These are phyloP conservation scores for Symphodus melops DNA, from an alignment of 2,113 vertebrate genomes.

Conservation along the genomic window DNA sequence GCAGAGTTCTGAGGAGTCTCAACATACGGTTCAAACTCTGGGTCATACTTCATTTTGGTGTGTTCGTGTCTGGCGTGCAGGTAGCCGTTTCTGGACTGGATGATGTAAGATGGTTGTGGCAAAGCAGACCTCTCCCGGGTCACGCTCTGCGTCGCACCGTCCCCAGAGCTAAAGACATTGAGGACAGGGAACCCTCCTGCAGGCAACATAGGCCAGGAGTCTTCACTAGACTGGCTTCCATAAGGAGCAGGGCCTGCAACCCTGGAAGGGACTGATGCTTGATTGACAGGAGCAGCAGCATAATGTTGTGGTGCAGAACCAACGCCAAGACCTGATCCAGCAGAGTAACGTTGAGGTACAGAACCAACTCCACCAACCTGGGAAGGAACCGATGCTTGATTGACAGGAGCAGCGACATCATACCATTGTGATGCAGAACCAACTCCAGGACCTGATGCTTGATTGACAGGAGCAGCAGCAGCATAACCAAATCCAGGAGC, in stretches of 20 bases:
- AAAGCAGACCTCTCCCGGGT: too few relatives aligned
- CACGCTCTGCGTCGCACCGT: not conserved
- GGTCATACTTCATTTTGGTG: conserved; percentile 1
- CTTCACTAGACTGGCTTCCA: too few relatives aligned
- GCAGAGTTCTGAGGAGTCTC: not conserved
- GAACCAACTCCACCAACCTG: not conserved
- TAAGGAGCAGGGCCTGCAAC: not conserved
- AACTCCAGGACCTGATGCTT: too few relatives aligned
- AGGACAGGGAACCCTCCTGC: not conserved
- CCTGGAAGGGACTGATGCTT: too few relatives aligned
- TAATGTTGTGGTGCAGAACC: too few relatives aligned
- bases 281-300: fast-evolving
- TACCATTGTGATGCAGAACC: too few relatives aligned
- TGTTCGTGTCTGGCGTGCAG: not conserved
- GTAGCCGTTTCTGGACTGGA: conserved; percentile 23
- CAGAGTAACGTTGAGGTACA: not conserved
- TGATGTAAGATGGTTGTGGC: not conserved
- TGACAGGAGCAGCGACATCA: too few relatives aligned
- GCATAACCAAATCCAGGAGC: not conserved
- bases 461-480: too few relatives aligned
- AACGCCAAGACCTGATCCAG: too few relatives aligned
- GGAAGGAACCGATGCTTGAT: too few relatives aligned
- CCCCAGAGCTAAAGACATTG: not conserved
- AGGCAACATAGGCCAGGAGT: not conserved
- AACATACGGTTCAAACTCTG: too few relatives aligned